Evolutionary conservation across 2,888 invertebrate species (phyloP), one percentile per base, ranked within the genome.

Genomic region (Aplocera efformata): DNA sequence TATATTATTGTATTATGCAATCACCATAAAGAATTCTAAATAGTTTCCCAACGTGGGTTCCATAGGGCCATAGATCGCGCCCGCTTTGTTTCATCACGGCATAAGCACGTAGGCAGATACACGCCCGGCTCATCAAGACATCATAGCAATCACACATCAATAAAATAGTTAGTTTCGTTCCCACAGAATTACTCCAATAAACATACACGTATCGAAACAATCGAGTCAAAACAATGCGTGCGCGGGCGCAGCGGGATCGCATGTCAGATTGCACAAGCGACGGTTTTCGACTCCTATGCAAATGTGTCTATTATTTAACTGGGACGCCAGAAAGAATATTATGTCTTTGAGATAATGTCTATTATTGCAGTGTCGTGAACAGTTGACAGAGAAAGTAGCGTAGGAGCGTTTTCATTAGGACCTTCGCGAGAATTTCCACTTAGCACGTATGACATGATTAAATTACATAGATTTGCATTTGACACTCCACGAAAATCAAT

Each of bases 391-490:
- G 59, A 57, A 55, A 60, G 57, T 36, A 7, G 45, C 34, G 56
- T 53, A 48, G 54, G 56, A 39, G 42, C 39, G 8, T 37, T 48
- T 50, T 56, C 51, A 56, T 51, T 56, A 50, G 50, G 43, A 56
- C 44, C 50, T 48, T 43, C 32, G 33, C 29, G 38, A 36, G 29
- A 43, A 24, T n/a, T 21, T 28, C 21, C 10, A n/a, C 26, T 8
- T 7, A 22, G 10, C 36, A 31, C 24, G 21, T 25, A 27, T 28
- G 30, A 31, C 26, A 13, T 13, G 34, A 31, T 34, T 34, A 36
- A 29, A 29, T 29, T 29, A 36, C 35, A 36, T 23, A n/a, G 10
- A 22, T 9, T 31, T 11, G 30, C 25, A 13, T 26, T 34, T 25
- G 29, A 37, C 24, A 24, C 28, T 7, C 7, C n/a, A 9, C 6